These are phyloP conservation scores for Drosophila virilis DNA, from an alignment of 1,140 invertebrate genomes.

Conservation along the genomic window DNA sequence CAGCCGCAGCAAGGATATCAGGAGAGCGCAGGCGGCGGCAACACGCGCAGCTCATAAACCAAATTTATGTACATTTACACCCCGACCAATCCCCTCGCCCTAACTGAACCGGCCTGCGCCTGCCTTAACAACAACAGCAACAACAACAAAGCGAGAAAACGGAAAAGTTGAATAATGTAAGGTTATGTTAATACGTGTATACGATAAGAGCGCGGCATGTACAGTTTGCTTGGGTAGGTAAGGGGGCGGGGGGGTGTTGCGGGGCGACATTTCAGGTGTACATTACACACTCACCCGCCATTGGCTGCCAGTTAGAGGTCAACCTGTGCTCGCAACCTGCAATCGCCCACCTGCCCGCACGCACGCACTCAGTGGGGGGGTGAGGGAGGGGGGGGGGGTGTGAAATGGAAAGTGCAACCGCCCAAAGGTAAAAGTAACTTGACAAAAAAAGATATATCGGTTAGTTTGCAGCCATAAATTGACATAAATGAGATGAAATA, in stretches of 20 bases:
- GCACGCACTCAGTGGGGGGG: no score
- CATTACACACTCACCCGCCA: constrained; percentile 49
- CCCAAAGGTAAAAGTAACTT: background rate
- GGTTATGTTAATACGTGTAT: constrained; percentile 65
- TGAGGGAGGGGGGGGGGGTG: background rate
- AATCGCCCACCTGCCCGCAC: background rate
- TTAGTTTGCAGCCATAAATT: no score
- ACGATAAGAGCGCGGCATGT: constrained; percentile 18
- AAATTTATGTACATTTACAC: constrained; percentile 70
- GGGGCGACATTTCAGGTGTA: constrained; percentile 36
- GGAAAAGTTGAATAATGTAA: constrained; percentile 73
- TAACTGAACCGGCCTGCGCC: background rate
- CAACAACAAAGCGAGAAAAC: constrained; percentile 45
- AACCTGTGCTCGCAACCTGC: background rate
- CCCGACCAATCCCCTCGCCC: constrained; percentile 6
- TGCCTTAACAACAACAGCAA: background rate
- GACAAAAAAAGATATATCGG: no score
- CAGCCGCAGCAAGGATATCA: constrained; percentile 8
- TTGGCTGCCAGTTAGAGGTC: constrained; percentile 47
- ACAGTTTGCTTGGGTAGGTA: background rate
- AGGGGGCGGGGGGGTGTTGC: no score
- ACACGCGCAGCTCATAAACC: constrained; percentile 61
- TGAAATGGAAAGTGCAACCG: constrained; percentile 30
- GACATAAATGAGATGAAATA: no score
- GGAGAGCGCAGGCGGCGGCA: constrained; percentile 17